phyloP scores from a whole-genome alignment of 2,797 vertebrate species.

The Austrolebias charrua region DNA sequence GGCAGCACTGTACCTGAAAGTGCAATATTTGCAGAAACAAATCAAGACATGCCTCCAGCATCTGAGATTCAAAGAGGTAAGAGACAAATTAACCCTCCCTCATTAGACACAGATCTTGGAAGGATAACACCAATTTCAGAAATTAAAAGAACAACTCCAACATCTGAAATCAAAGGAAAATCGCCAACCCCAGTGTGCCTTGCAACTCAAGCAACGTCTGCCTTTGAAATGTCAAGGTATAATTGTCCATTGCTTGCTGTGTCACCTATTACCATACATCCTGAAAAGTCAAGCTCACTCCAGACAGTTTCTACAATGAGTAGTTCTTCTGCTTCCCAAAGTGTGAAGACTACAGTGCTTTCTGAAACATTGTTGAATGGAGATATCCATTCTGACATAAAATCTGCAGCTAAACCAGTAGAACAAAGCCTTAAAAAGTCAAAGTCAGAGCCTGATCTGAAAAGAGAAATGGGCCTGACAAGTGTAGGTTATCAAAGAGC shows the following conservation, averaged over 20 bases:
- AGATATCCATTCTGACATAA: conserved; percentile 43
- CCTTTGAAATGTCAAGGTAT: conserved; percentile 78
- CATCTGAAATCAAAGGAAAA: conserved; percentile 36
- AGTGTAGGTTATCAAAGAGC: conserved; percentile 24
- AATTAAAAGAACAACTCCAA: conserved; percentile 33
- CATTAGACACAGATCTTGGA: conserved; percentile 27
- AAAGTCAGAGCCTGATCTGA: conserved; percentile 53
- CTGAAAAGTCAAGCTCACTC: conserved; percentile 63
- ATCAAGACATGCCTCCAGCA: conserved; percentile 28
- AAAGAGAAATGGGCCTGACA: conserved; percentile 21
- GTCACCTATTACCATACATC: conserved; percentile 69
- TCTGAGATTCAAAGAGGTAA: conserved; percentile 41
- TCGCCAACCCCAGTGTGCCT: conserved; percentile 58
- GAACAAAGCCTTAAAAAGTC: conserved; percentile 51
- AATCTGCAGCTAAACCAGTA: conserved; percentile 33
- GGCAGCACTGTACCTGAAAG: conserved; percentile 57
- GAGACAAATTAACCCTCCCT: conserved; percentile 39
- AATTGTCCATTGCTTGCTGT: conserved; percentile 81
- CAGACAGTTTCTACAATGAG: conserved; percentile 37
- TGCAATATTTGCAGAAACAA: conserved; percentile 55
- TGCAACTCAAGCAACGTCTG: conserved; percentile 54
- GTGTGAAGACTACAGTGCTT: conserved; percentile 34
- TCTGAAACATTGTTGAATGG: conserved; percentile 53
- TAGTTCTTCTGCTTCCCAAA: conserved; percentile 33
- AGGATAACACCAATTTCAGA: conserved; percentile 54